Conservation (phyloP, 2,888 invertebrate species). For the Apamea epomidion region DNA sequence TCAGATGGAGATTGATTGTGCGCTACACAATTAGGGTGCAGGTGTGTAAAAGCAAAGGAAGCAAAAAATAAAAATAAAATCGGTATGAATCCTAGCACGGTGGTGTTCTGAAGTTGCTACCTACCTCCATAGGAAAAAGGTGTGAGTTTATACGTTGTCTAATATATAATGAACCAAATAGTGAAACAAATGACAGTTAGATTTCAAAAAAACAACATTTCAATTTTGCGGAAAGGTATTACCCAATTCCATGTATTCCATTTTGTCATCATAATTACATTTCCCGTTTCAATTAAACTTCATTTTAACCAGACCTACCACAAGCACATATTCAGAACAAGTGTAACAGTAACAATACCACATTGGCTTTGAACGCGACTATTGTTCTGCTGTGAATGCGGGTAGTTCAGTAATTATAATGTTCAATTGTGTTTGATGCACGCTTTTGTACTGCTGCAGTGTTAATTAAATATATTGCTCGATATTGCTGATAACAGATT, state of each 20-base stretch:
- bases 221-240: background rate
- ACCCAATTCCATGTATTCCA: background rate
- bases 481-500: background rate
- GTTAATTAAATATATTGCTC: slow-evolving; percentile 12
- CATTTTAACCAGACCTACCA: background rate
- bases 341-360: slow-evolving; percentile 38
- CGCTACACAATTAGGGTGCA: too few relatives aligned
- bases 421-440: slow-evolving; percentile 44
- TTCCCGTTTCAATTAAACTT: background rate
- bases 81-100: too few relatives aligned
- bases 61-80: too few relatives aligned
- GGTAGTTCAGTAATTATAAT: slow-evolving; percentile 53
- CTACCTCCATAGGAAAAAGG: background rate
- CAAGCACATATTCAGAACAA: slow-evolving; percentile 23
- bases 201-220: background rate
- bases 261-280: background rate
- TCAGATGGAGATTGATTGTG: too few relatives aligned
- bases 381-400: slow-evolving; percentile 53
- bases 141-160: background rate
- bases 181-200: background rate
- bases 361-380: slow-evolving; percentile 31
- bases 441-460: slow-evolving; percentile 23
- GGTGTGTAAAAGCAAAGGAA: too few relatives aligned
- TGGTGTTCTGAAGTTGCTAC: too few relatives aligned
- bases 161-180: too few relatives aligned